Percentiles rank a stretch among this genome's conserved stretches.
phyloP scores from a whole-genome alignment of 2,113 vertebrate genomes.

The Oostethus manadensis region DNA sequence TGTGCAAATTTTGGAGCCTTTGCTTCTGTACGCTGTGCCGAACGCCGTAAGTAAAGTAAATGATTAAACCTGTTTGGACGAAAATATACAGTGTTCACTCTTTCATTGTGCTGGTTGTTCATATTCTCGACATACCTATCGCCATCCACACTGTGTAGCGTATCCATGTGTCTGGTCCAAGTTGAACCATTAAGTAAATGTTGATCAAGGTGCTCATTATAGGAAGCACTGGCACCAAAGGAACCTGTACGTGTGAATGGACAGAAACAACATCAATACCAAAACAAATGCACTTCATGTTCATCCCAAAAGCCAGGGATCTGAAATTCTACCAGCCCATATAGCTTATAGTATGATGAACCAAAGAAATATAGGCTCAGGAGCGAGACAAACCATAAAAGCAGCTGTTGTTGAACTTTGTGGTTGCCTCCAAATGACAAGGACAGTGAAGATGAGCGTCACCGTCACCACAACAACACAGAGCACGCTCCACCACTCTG shows the following conservation, averaged over 20 bases:
- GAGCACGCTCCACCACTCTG: slow-evolving; percentile 68
- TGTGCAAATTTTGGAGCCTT: slow-evolving; percentile 26
- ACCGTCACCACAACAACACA: slow-evolving; percentile 51
- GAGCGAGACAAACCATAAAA: slow-evolving; percentile 72
- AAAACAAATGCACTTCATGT: background rate
- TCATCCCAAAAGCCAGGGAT: background rate
- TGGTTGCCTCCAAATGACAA: slow-evolving; percentile 79
- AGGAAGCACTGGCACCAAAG: slow-evolving; percentile 77
- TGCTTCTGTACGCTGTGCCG: slow-evolving; percentile 73
- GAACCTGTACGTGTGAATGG: slow-evolving; percentile 66
- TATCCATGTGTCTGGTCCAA: slow-evolving; percentile 76
- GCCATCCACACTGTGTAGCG: slow-evolving; percentile 79
- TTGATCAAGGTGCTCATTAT: slow-evolving; percentile 76
- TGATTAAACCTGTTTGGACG: slow-evolving; percentile 68
- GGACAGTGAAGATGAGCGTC: slow-evolving; percentile 50
- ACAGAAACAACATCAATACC: background rate
- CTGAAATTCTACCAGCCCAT: background rate
- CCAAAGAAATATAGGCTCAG: background rate
- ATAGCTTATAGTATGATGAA: background rate
- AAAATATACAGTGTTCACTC: background rate
- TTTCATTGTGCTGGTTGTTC: background rate
- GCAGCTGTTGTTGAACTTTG: slow-evolving; percentile 68
- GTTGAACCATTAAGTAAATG: slow-evolving; percentile 73
- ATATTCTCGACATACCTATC: slow-evolving; percentile 61
- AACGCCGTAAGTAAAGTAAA: slow-evolving; percentile 82